Percentiles rank a stretch among this genome's conserved stretches.
phyloP scores from a whole-genome alignment of 2,113 vertebrate species.

The Pseudorasbora parva region DNA sequence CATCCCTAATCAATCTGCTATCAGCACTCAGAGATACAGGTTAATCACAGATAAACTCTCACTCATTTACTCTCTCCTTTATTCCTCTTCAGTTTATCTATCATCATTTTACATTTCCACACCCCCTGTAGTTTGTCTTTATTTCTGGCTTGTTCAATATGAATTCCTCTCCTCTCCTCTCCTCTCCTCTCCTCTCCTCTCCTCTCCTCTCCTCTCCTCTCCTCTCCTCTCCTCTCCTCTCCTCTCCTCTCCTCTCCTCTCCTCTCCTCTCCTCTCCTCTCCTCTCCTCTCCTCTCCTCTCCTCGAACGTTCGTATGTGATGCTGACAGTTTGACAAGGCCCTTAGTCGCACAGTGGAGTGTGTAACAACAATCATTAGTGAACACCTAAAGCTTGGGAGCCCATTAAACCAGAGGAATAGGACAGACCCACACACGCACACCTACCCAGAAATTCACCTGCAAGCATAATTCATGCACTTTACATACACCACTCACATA shows the following conservation, averaged over 20 bases:
- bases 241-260: not conserved
- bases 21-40: conserved; percentile 69
- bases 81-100: conserved; percentile 30
- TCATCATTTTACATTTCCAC: conserved; percentile 59
- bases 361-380: conserved; percentile 91
- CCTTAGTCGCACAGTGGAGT: conserved; percentile 76
- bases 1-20: conserved; percentile 92
- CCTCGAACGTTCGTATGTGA: conserved; percentile 15
- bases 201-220: not conserved
- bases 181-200: not conserved
- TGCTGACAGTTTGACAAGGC: conserved; percentile 70
- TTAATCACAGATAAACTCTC: conserved; percentile 79
- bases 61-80: conserved; percentile 26
- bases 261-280: not conserved
- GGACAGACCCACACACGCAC: conserved; percentile 37
- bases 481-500: conserved; percentile 62
- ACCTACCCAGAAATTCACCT: conserved; percentile 39
- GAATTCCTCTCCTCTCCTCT: not conserved
- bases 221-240: not conserved
- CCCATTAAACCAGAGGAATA: conserved; percentile 77
- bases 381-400: conserved; percentile 84
- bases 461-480: conserved; percentile 36
- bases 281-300: not conserved
- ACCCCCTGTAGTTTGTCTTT: conserved; percentile 47
- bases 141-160: conserved; percentile 1